Evolutionary conservation across 2,888 invertebrate genomes (phyloP).

Genomic region (Troides aeacus): DNA sequence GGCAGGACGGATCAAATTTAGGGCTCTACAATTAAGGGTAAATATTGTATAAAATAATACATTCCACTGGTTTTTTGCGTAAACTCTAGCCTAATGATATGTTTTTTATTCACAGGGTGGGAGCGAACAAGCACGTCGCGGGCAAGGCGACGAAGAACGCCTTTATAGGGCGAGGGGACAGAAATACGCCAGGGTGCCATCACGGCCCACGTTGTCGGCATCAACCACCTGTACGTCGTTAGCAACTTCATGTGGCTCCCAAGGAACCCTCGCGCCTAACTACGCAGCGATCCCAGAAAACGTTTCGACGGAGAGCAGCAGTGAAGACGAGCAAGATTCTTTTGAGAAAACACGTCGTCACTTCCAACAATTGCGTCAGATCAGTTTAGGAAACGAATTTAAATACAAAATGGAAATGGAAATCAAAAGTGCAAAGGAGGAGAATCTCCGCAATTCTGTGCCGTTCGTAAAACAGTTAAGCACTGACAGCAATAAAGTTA

Average conservation of each 20-base stretch:
- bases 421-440: slow-evolving; percentile 80
- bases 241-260: slow-evolving; percentile 75
- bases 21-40: slow-evolving; percentile 23
- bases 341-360: slow-evolving; percentile 80
- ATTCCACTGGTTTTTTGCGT: background rate
- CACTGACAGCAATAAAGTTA: slow-evolving; percentile 79
- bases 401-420: slow-evolving; percentile 84
- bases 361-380: slow-evolving; percentile 82
- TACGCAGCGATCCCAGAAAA: slow-evolving; percentile 69
- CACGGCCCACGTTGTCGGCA: slow-evolving; percentile 75
- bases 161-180: slow-evolving; percentile 65
- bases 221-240: slow-evolving; percentile 82
- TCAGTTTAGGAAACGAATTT: slow-evolving; percentile 82
- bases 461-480: slow-evolving; percentile 82
- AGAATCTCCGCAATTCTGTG: slow-evolving; percentile 80
- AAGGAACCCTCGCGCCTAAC: slow-evolving; percentile 68
- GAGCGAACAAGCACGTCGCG: slow-evolving; percentile 66
- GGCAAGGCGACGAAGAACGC: slow-evolving; percentile 71
- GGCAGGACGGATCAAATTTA: slow-evolving; percentile 37
- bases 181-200: slow-evolving; percentile 74
- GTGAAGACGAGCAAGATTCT: slow-evolving; percentile 77
- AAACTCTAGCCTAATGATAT: slow-evolving; percentile 28
- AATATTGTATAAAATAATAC: slow-evolving; percentile 8
- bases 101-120: slow-evolving; percentile 61
- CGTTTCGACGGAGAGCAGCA: slow-evolving; percentile 70